Evolutionary conservation across 2,113 vertebrate genomes (phyloP), one percentile per base, ranked within the genome.

Genomic region (Pseudonaja textilis): DNA sequence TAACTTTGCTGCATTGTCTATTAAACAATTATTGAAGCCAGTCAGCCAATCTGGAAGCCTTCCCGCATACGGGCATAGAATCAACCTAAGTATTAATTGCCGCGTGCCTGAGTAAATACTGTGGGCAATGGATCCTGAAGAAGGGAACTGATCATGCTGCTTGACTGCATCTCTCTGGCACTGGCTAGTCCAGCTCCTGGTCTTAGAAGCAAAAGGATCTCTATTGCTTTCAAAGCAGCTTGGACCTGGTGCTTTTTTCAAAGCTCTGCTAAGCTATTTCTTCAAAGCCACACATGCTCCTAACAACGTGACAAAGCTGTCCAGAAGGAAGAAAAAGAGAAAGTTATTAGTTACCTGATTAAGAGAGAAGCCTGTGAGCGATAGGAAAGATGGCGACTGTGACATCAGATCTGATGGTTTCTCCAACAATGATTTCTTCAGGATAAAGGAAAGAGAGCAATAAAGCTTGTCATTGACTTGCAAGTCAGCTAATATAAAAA

Each of bases 321-420:
- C 14, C 4, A 92, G 87, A 16, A 93, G 54, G n/a, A 61, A 91
- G 89, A 52, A 45, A 45, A 3, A n/a, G 45, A 91, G 52, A 7
- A 45, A 61, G 34, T 45, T 42, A 11, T 59, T 14, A 34, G n/a
- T 91, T 95, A 99, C 99, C 99, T 99, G 99, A 97, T 98, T 98
- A 89, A 99, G 98, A 92, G 99, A 98, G 97, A 99, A 99, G 91
- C 98, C 98, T 42, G 98, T 98, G 34, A 99, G 98, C 64, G 99
- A 98, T 95, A 99, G 97, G 94, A 99, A 98, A 93, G 99, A 98
- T 0, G 99, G 98, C 0, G 99, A 98, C 91, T 99, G 99, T 93
- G 98, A 96, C 95, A 98, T 97, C 93, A 98, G 94, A 91, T 99
- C 99, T 5, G 98, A 98, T 39, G 98, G 98, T 95, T 98, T 98